Base-by-base conservation (phyloP, 2,797 vertebrate genomes). In the Danio tinwini region DNA sequence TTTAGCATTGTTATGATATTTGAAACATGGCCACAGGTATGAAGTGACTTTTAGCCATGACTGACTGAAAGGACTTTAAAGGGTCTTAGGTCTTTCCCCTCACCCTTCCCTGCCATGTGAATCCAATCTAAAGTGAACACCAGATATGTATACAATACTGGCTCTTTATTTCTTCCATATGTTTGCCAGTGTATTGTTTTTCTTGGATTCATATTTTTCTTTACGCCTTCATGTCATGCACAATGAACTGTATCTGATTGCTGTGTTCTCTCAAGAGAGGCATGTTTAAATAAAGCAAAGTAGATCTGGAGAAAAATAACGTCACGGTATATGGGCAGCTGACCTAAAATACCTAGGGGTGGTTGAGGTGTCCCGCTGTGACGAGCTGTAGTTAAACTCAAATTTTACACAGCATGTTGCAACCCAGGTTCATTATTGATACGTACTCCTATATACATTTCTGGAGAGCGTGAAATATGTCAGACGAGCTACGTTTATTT, bases 121-220 rank as follows among this genome's bases (percentile, higher is more conserved):
- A 88, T 89, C 88, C 88, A 91, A 89, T 92, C 87, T 88, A 82
- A 88, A 86, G 85, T 82, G 87, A 93, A 87, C 92, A 88, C 83
- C 85, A 90, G 88, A 86, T 88, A 86, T 90, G 86, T 85, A 85
- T 90, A 90, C 88, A 87, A 88, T 89, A 81, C 88, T 82, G 68
- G 50, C 77, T 80, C 81, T 68, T 93, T 92, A 94, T 93, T 91
- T 88, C 90, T 94, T 93, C 93, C 93, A 94, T 92, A 93, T 94
- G 93, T 76, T 81, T 86, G 79, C 81, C 76, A 84, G 90, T 88
- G 90, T 91, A 85, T 91, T 90, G 89, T 91, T 92, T 91, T 89
- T 88, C 88, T 88, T 86, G 82, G 68, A 52, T 68, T 87, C 85
- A 87, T 85, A 87, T 88, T 91, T 92, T 71, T 74, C 50, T 50